Base-by-base conservation (phyloP, 2,888 invertebrate genomes). In the Sphinx pinastri region DNA sequence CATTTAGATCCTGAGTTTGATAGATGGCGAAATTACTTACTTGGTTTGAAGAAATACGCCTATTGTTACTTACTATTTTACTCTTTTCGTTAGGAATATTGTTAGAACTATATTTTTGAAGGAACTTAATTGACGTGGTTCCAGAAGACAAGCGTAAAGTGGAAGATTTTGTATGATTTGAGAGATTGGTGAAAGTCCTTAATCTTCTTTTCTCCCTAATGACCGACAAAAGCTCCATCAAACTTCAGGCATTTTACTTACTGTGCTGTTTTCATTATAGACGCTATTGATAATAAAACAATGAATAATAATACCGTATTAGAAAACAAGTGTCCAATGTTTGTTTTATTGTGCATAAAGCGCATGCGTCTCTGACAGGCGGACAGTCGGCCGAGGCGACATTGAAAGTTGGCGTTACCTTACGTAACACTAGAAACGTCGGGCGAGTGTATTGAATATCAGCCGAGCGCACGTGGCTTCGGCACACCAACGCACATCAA, bases 381-480 rank as follows among this genome's bases (percentile, higher is more conserved):
- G 58, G 58, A 63, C 63, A 31, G 69, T 71, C 72, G 71, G 60
- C 73, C 59, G 77, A 74, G 78, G 81, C 88, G 93, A 89, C 93
- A 94, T 93, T 94, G 93, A 91, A 92, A 92, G 92, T 90, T 75
- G 87, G 93, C 88, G 82, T 94, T 87, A 83, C 77, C 74, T 94
- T 93, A 93, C 93, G 93, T 92, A 92, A 94, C 83, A 79, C 84
- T 89, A 93, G 91, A 89, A 84, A 85, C 87, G 85, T 82, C 84
- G 84, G 84, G 83, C 83, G 78, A 80, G 78, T 77, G 89, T 88
- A 89, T 93, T 84, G 86, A 84, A 87, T 93, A 87, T 90, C 92
- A 88, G 80, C 81, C 85, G 82, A 75, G 79, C 84, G 87, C 92
- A 91, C 92, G 91, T 92, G 91, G 85, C 79, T 75, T 69, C 52